Base-by-base conservation (phyloP, 2,888 invertebrate species). In the Cylindroiulus punctatus region DNA sequence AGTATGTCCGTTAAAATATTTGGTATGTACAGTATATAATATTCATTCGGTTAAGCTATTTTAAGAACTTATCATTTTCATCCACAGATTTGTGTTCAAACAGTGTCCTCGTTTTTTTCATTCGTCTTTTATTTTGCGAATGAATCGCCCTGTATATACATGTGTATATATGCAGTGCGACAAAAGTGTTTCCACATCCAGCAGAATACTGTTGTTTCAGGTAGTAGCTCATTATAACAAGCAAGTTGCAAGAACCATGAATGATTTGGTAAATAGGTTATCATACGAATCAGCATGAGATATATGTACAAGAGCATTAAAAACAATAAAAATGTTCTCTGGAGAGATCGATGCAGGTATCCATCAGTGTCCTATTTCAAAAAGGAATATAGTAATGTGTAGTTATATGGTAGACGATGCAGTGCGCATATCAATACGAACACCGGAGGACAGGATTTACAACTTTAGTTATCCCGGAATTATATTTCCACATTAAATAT, bases 321-420 rank as follows among this genome's bases (percentile, higher is more conserved):
- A 65, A 26, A 26, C 26, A 26, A 12, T n/a, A 57, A 57, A 65
- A 65, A 65, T 26, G 5, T 19, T 57, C 57, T n/a, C 4, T 26
- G 12, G 7, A 26, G 26, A 65, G 65, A 65, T 65, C 65, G 65
- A 65, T 65, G 65, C n/a, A 47, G 12, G 47, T 47, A 65, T 65
- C 65, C 65, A 65, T 65, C 65, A 65, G 26, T 65, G n/a, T 65
- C 65, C 65, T 65, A 26, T n/a, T 65, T 65, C 65, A 65, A 26
- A 26, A 12, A 0, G 57, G 2, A 57, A 57, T 57, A 5, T 57
- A 57, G n/a, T 17, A 3, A 65, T 65, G 65, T 65, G 14, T 17
- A 47, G 47, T 10, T 40, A 40, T 65, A 65, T 26, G 26, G 12
- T 65, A 12, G 12, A 14, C 26, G 26, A 65, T 65, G 26, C 65